Percentiles rank a stretch among this genome's conserved stretches.
Evolutionary conservation across 1,140 invertebrate genomes (phyloP).

Genomic region (Hycleus phaleratus): DNA sequence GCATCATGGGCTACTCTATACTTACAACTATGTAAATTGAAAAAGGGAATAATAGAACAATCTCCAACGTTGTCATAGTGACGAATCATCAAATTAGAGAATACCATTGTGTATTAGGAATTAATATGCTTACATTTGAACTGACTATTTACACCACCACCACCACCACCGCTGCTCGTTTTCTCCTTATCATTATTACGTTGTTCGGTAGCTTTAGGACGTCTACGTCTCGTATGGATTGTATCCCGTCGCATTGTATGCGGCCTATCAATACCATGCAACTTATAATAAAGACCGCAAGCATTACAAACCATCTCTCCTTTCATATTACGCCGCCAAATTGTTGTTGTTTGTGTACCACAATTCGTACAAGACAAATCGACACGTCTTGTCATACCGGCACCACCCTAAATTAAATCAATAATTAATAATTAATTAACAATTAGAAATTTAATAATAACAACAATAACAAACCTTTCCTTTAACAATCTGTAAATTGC

Average conservation of each 20-base stretch:
- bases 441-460: not conserved
- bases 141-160: conserved; percentile 1
- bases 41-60: no score
- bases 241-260: conserved; percentile 94
- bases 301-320: conserved; percentile 94
- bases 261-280: conserved; percentile 84
- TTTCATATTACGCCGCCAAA: conserved; percentile 82
- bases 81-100: no score
- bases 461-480: conserved; percentile 24
- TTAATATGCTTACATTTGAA: not conserved
- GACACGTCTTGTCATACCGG: conserved; percentile 45
- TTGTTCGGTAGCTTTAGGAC: conserved; percentile 55
- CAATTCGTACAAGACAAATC: conserved; percentile 75
- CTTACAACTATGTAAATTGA: no score
- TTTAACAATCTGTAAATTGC: conserved; percentile 34
- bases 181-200: conserved; percentile 11
- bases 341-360: conserved; percentile 83
- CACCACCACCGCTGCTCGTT: conserved; percentile 11
- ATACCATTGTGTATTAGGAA: no score
- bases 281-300: conserved; percentile 87
- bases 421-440: not conserved
- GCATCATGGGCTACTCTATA: no score
- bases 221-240: conserved; percentile 89
- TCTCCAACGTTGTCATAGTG: no score
- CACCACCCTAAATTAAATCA: conserved; percentile 20